A percentile compares a stretch with the other conserved stretches of the same genome.
Evolutionary conservation across 2,888 invertebrate species (phyloP).

Genomic region (Acanthococcus lagerstroemiae): DNA sequence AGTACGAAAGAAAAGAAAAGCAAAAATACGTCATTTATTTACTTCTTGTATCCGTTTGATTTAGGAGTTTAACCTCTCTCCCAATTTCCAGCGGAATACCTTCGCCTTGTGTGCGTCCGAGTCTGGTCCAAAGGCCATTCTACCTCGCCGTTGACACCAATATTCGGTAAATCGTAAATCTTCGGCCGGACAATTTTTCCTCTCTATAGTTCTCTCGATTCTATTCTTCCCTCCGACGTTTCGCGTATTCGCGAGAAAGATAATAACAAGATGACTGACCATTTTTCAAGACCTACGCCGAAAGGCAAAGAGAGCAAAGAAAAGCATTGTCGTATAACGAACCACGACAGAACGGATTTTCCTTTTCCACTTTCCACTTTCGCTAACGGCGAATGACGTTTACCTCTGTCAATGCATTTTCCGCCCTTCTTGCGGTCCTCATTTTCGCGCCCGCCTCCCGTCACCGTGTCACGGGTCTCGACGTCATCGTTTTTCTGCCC

Average conservation of each 20-base stretch:
- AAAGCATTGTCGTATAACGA: too few relatives aligned
- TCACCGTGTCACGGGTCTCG: too few relatives aligned
- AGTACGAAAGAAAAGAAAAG: neutral
- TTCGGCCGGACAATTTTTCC: neutral
- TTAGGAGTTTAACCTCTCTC: neutral
- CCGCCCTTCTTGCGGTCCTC: too few relatives aligned
- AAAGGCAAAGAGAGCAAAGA: too few relatives aligned
- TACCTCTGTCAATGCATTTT: too few relatives aligned
- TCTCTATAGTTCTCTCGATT: neutral
- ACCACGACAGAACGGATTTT: too few relatives aligned
- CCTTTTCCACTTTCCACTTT: too few relatives aligned
- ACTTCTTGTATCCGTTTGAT: neutral
- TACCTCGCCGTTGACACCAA: neutral
- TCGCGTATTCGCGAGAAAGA: constrained; percentile 2
- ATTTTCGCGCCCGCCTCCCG: too few relatives aligned
- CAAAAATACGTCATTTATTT: neutral
- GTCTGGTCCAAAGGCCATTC: neutral
- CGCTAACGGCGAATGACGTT: too few relatives aligned
- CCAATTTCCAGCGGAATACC: neutral
- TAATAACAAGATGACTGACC: constrained; percentile 26
- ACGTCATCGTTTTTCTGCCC: too few relatives aligned
- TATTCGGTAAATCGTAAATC: neutral
- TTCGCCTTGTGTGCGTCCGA: neutral
- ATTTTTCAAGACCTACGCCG: constrained; percentile 16
- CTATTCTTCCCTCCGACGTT: neutral